Evolutionary conservation across 92 coral and sea anemone genomes (phyloP), one percentile per base, ranked within the genome.

Genomic region (Phymanthus crucifer): DNA sequence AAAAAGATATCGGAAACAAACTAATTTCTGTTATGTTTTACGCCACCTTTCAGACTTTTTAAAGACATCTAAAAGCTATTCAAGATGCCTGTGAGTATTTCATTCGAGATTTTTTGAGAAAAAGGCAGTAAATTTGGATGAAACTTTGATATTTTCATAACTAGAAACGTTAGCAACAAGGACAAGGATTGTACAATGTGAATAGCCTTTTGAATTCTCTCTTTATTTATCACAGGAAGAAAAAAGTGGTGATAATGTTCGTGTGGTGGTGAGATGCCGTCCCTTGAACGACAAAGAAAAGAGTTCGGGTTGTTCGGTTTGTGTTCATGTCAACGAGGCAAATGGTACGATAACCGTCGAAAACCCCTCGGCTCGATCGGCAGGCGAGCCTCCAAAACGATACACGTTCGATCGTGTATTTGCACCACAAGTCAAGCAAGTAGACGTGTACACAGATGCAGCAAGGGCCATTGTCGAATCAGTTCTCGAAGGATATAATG

Each of bases 201-300:
- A 32, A 76, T 4, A 18, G 21, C 46, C 1, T n/a, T 32, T 17
- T 0, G 24, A 45, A 17, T 32, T 31, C 18, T 46, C 13, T 32
- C n/a, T 66, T 57, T 83, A 14, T 11, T 47, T 80, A 24, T 35
- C 68, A 70, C 78, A 92, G 86, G 86, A 85, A 35, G 89, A 95
- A 80, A 81, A 88, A 34, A 88, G 89, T 12, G 87, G 86, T 72
- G 95, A 95, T 69, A 95, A 95, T 76, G 99, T 95, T 35, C 95
- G 99, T 48, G 99, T 95, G n/a, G 99, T 95, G 40, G 99, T 95
- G 0, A 82, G 99, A 87, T 95, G 99, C 75, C 99, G 99, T 82
- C 99, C 99, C 71, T 86, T 95, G 90, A 95, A 94, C 85, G 91
- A 89, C 38, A 95, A 95, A 80, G 99, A 95, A 57, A 86, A 86